These are phyloP conservation scores for Oeneis ivallda DNA, from an alignment of 2,888 invertebrate genomes.

Conservation along the genomic window DNA sequence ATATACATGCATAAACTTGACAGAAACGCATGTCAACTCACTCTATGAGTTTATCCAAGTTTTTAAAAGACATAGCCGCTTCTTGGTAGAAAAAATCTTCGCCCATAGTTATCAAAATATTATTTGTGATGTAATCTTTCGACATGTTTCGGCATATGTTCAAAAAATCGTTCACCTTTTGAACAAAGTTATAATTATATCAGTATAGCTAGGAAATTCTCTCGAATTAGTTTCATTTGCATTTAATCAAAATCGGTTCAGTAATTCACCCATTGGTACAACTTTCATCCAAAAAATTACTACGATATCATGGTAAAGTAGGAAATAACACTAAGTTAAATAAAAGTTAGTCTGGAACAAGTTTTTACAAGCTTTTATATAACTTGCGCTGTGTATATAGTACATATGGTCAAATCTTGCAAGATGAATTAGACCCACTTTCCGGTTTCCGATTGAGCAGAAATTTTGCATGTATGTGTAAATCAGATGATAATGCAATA, in stretches of 20 bases:
- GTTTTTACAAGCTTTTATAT: too few species aligned
- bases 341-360: too few species aligned
- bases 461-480: too few species aligned
- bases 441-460: too few species aligned
- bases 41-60: constrained; percentile 92
- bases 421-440: too few species aligned
- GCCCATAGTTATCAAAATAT: constrained; percentile 95
- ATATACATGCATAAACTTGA: constrained; percentile 10
- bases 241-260: background rate
- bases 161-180: constrained; percentile 83
- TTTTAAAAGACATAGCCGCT: constrained; percentile 89
- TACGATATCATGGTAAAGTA: too few species aligned
- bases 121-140: constrained; percentile 82
- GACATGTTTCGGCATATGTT: constrained; percentile 78
- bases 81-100: constrained; percentile 94
- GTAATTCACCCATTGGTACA: too few species aligned
- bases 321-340: too few species aligned
- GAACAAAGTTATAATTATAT: background rate
- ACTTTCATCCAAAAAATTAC: background rate
- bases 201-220: too few species aligned
- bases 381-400: too few species aligned
- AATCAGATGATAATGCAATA: too few species aligned
- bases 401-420: too few species aligned
- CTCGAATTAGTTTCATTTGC: background rate
- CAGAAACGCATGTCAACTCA: constrained; percentile 64